Evolutionary conservation across 2,797 vertebrate genomes (phyloP), one percentile per base, ranked within the genome.

Genomic region (Australoheros facetus): DNA sequence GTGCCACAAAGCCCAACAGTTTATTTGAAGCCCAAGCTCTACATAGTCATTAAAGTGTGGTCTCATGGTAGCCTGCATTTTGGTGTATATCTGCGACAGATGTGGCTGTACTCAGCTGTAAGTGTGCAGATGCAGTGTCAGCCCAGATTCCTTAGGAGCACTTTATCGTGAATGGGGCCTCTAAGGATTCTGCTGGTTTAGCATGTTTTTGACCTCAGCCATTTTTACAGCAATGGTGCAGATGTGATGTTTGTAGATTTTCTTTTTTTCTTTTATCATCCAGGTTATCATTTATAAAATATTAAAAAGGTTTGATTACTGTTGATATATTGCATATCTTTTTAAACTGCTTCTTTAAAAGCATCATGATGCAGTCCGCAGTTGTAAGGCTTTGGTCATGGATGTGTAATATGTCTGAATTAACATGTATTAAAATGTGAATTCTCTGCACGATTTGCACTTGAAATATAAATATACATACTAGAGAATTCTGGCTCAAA

Each of bases 11-110:
- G 82, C 82, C 89, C 85, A 80, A 57, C 64, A 71, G 90, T 89
- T 93, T 94, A 93, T 95, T 95, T 94, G 91, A 93, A 94, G 90
- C 89, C 85, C 30, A 34, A 87, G 75, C 87, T 86, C 75, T 89
- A 79, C 87, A 90, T 92, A 92, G 91, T 90, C 89, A 94, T 95
- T 95, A 95, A 48, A 89, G 84, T 93, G 92, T 85, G 92, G 93
- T 91, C 83, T 78, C 45, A 73, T 87, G 87, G 86, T 23, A 84
- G 89, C 85, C 82, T 86, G 83, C 75, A 5, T 90, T 89, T 89
- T 76, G 82, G 83, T 89, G 82, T 91, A 71, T 79, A 89, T 88
- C 76, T 88, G 86, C 85, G 75, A 87, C 84, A 87, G 73, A 90
- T 90, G 88, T 88, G 85, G 90, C 82, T 74, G 53, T 71, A 70